A percentile compares a stretch with the other conserved stretches of the same genome.
These are phyloP conservation scores for Podiceps cristatus DNA, from an alignment of 2,113 vertebrate genomes.

Conservation along the genomic window DNA sequence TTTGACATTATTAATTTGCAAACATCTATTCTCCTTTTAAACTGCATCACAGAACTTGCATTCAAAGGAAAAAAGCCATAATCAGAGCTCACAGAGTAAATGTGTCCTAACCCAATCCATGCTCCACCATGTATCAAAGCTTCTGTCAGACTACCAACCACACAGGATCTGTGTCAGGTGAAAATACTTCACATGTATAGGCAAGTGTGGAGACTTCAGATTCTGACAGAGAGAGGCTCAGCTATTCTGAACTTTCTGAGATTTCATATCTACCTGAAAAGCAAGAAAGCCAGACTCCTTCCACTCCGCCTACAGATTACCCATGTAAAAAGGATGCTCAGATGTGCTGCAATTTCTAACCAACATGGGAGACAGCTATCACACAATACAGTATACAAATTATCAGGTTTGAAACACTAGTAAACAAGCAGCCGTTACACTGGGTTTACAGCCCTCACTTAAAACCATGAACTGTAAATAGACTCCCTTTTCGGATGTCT, in stretches of 20 bases:
- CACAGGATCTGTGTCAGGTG: not conserved
- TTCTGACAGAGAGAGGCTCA: not conserved
- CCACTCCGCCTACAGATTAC: not conserved
- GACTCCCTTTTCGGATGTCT: not conserved
- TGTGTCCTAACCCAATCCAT: not conserved
- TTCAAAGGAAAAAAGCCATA: not conserved
- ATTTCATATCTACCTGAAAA: not conserved
- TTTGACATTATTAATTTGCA: not conserved
- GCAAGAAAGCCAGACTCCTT: not conserved
- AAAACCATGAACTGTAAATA: not conserved
- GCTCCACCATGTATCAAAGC: not conserved
- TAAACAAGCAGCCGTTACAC: not conserved
- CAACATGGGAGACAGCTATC: not conserved
- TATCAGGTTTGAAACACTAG: not conserved
- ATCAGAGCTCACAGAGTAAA: not conserved
- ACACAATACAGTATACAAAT: not conserved
- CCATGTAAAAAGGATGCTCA: not conserved
- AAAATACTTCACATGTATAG: not conserved
- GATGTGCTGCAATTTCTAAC: not conserved
- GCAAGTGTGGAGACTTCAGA: not conserved
- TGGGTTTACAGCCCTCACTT: not conserved
- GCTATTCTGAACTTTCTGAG: fast-evolving
- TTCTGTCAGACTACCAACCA: not conserved
- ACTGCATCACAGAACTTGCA: not conserved
- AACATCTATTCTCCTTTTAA: not conserved